Evolutionary conservation across 2,797 vertebrate species (phyloP), one percentile per base, ranked within the genome.

Genomic region (Catamblyrhynchus diadema): DNA sequence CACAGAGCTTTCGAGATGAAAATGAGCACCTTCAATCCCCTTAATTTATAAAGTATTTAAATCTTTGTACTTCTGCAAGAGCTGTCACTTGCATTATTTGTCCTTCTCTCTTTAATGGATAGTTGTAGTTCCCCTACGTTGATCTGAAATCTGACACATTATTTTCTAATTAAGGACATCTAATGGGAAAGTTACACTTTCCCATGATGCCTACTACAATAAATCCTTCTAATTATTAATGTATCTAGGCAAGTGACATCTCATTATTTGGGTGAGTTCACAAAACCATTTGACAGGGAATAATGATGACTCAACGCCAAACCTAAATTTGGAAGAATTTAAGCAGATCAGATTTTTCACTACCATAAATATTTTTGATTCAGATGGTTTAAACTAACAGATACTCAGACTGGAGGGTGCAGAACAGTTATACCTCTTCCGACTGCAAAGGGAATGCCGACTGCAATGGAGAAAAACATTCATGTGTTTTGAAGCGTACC

Each of bases 41-140:
- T 91, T 94, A 94, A 95, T 95, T 94, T 95, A 96, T 96, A 81
- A 96, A 95, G 81, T 87, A 96, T 96, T 95, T 95, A 96, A 95
- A 88, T 83, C 75, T 87, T 82, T 89, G 93, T 94, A 93, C 84
- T 94, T 89, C 91, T 95, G 81, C 85, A 77, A 92, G 74, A 61
- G 75, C 86, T 96, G 92, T 95, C 85, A 86, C 88, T 95, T 85
- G 62, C 1, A 0, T 93, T 94, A 78, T 81, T 95, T 95, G 88
- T 96, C 79, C 73, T 66, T 59, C 70, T 88, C 91, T 56, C 88
- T 61, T 93, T 75, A 53, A 94, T 84, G 81, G 42, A 53, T 71
- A 75, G 74, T 81, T 91, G 75, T 77, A 87, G 80, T 95, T 89
- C 83, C 67, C 67, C 90, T 57, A 74, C 6, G 21, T 60, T 92